Evolutionary conservation across 2,888 invertebrate genomes (phyloP).

Genomic region (Phalera bucephala): DNA sequence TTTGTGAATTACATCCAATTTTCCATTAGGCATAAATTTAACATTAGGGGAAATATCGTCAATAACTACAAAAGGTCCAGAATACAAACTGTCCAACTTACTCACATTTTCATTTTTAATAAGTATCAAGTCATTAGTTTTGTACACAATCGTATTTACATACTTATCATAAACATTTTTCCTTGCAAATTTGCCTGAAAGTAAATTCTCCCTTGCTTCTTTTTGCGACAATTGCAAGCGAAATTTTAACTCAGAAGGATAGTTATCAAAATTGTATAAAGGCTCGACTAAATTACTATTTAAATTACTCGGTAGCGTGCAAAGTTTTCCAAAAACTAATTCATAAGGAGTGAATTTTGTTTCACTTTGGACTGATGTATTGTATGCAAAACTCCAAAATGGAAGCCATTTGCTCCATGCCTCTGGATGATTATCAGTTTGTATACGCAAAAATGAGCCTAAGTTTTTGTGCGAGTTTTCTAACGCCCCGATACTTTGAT

Average conservation of each 20-base stretch:
- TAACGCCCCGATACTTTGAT: slow-evolving; percentile 8
- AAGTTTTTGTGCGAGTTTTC: slow-evolving; percentile 15
- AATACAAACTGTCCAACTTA: slow-evolving; percentile 10
- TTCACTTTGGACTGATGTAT: slow-evolving; percentile 4
- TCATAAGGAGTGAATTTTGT: slow-evolving; percentile 6
- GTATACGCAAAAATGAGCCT: slow-evolving; percentile 12
- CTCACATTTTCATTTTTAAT: slow-evolving; percentile 6
- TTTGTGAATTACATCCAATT: too few species aligned
- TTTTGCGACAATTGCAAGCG: slow-evolving; percentile 7
- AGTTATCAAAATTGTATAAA: too few species aligned
- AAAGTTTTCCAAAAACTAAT: slow-evolving; percentile 1
- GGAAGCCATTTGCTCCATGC: slow-evolving; percentile 17
- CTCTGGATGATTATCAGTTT: slow-evolving; percentile 4
- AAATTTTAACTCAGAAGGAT: too few species aligned
- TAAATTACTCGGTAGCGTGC: background rate
- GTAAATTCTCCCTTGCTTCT: slow-evolving; percentile 6
- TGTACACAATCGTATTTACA: background rate
- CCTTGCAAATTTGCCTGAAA: slow-evolving; percentile 1
- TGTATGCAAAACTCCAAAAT: slow-evolving; percentile 14
- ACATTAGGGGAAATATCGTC: slow-evolving; percentile 9
- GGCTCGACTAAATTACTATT: slow-evolving; percentile 2
- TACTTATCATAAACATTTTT: slow-evolving; percentile 2
- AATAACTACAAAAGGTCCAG: slow-evolving; percentile 6
- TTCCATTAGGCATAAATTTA: background rate
- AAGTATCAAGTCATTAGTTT: slow-evolving; percentile 5